Evolutionary conservation across 2,113 vertebrate species (phyloP).

Genomic region (Numenius arquata): DNA sequence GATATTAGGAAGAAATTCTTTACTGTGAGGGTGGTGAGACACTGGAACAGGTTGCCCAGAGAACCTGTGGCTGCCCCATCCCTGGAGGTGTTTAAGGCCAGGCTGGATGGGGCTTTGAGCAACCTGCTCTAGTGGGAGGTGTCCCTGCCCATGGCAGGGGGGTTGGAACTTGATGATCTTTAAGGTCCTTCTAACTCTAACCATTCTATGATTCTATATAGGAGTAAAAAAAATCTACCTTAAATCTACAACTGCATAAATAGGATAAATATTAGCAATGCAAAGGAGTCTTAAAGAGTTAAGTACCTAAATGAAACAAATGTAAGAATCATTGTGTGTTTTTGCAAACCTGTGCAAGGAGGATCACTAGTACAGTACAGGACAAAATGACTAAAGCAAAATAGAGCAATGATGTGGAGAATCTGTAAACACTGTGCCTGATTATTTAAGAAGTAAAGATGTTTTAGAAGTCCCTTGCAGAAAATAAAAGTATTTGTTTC

Average conservation of each 20-base stretch:
- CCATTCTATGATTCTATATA: no score
- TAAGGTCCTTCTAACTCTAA: no score
- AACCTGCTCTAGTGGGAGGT: no score
- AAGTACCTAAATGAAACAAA: background rate
- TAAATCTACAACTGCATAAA: background rate
- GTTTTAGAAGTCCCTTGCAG: background rate
- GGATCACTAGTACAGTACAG: background rate
- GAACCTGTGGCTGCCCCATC: no score
- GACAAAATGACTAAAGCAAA: background rate
- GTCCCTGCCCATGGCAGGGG: no score
- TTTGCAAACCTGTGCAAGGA: background rate
- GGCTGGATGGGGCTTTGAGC: no score
- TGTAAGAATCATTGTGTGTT: background rate
- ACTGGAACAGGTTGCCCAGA: no score
- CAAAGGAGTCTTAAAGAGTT: background rate
- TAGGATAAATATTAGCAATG: background rate
- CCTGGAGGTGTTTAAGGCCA: no score
- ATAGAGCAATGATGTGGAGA: background rate
- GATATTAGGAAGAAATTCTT: no score
- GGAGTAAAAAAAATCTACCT: background rate
- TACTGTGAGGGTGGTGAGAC: no score
- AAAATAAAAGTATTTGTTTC: background rate
- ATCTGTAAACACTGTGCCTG: background rate
- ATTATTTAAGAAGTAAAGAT: background rate
- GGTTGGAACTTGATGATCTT: no score